A percentile compares a stretch with the other conserved stretches of the same genome.
Evolutionary conservation across 2,888 invertebrate genomes (phyloP).

Genomic region (Acrobasis consociella): DNA sequence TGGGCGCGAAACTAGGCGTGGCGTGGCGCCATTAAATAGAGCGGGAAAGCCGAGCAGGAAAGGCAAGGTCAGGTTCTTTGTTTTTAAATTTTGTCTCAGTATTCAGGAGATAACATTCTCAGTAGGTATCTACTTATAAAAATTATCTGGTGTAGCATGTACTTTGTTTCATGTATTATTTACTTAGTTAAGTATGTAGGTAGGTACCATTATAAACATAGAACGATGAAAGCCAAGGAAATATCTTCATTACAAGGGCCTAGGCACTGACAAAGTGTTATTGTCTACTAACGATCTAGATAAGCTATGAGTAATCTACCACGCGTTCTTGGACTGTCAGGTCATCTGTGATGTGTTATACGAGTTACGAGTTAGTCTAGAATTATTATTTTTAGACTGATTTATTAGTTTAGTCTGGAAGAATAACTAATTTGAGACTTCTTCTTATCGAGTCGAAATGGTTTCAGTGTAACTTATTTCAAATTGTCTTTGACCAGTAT

Average conservation of each 20-base stretch:
- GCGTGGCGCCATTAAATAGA: constrained; percentile 9
- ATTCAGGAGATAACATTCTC: no score
- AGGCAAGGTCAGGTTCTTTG: no score
- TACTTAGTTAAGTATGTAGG: not conserved
- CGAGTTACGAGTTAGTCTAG: no score
- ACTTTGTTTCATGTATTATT: no score
- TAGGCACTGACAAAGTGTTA: constrained; percentile 3
- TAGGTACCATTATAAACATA: not conserved
- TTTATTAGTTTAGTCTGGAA: constrained; percentile 14
- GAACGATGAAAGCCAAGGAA: not conserved
- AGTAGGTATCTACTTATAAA: no score
- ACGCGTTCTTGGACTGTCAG: not conserved
- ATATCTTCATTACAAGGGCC: constrained; percentile 2
- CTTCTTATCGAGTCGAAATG: no score
- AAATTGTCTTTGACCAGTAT: no score
- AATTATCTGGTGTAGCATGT: no score
- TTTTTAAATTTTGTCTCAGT: no score
- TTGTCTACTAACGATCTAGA: constrained; percentile 1
- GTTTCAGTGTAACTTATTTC: no score
- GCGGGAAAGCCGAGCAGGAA: not conserved
- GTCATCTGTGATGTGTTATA: constrained; percentile 14
- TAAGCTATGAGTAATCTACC: constrained; percentile 8
- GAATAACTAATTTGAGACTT: constrained; percentile 10
- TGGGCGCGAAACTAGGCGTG: constrained; percentile 17
- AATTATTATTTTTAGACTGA: constrained; percentile 15